Base-by-base conservation (phyloP, 2,888 invertebrate genomes). In the Caenorhabditis virilis region DNA sequence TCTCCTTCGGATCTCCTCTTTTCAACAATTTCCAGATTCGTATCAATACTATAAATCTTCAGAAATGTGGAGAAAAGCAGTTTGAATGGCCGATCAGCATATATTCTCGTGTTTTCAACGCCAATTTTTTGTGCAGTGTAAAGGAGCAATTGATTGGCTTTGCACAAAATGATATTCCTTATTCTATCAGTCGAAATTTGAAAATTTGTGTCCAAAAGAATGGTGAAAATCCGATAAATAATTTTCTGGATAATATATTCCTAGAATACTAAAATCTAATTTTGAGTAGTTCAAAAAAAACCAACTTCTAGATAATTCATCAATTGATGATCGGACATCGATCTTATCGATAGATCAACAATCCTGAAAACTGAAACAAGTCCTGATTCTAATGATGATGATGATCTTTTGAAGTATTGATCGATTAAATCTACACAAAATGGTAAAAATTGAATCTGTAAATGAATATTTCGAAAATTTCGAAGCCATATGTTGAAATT, bases 391-490 rank as follows among this genome's bases (percentile, higher is more conserved):
- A 93, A 86, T 80, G 91, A 91, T 2, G 88, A 86, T 0, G 92
- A 92, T 69, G 95, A 85, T 67, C 91, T 89, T n/a, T n/a, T n/a
- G n/a, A n/a, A n/a, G n/a, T n/a, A n/a, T n/a, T n/a, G n/a, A n/a
- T 90, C 89, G 57, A 84, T 79, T 63, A 93, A 84, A 83, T 93
- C 93, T 27, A 90, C 89, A 86, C 92, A 90, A 82, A 93, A 92
- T 0, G 93, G 92, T 68, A 94, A 86, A 85, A 93, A 94, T 84
- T 94, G 94, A 9, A n/a, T n/a, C n/a, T n/a, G n/a, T n/a, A n/a
- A n/a, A n/a, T n/a, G n/a, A n/a, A n/a, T n/a, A n/a, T n/a, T n/a
- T n/a, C n/a, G n/a, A n/a, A n/a, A n/a, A n/a, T n/a, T n/a, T n/a
- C n/a, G n/a, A n/a, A n/a, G n/a, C n/a, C n/a, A n/a, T n/a, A n/a